phyloP scores from a whole-genome alignment of 2,113 vertebrate species.

The Chrysochloris asiatica region DNA sequence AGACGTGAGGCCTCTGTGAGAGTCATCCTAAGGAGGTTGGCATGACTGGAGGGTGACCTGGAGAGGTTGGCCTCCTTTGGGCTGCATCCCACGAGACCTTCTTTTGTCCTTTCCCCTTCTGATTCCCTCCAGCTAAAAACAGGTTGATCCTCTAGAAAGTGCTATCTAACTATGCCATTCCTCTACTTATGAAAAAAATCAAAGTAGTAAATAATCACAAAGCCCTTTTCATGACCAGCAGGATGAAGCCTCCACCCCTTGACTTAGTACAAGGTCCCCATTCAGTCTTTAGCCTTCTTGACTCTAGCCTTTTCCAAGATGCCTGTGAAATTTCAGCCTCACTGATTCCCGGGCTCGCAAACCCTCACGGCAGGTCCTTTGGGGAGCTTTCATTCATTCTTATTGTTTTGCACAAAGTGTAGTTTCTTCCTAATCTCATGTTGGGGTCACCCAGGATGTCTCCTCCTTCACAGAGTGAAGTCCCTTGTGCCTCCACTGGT shows the following conservation, averaged over 20 bases:
- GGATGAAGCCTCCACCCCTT: not conserved
- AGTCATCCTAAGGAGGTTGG: not conserved
- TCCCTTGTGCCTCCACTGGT: not conserved
- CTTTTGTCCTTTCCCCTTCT: not conserved
- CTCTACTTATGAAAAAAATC: not conserved
- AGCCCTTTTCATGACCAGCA: not conserved
- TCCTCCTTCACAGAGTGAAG: not conserved
- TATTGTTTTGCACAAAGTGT: not conserved
- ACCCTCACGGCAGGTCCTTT: not conserved
- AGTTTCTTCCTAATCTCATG: not conserved
- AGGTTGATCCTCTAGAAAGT: not conserved
- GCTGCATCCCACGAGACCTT: accelerated
- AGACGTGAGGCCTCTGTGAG: not conserved
- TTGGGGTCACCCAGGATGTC: not conserved
- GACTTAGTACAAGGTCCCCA: not conserved
- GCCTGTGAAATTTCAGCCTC: not conserved
- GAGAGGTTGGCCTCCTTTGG: not conserved
- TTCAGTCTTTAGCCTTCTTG: not conserved
- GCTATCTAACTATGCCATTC: not conserved
- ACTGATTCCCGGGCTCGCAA: not conserved
- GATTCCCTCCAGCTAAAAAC: not conserved
- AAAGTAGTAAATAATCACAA: not conserved
- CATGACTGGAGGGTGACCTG: not conserved
- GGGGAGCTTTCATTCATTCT: not conserved
- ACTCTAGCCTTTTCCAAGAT: not conserved